Evolutionary conservation across 2,797 vertebrate species (phyloP).

Genomic region (Crenuchus spilurus): DNA sequence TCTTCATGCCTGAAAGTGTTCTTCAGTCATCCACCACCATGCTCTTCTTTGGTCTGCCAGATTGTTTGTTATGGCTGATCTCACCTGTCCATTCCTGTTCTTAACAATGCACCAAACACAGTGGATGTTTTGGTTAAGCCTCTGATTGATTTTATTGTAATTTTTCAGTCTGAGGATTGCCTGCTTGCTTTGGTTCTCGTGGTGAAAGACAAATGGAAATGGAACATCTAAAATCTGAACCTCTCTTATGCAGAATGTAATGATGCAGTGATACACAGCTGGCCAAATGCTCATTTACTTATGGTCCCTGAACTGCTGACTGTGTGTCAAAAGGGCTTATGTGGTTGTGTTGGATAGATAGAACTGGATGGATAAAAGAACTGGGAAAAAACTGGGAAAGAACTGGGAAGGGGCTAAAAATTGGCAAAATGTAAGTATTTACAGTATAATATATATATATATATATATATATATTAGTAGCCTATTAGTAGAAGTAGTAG

Average conservation of each 20-base stretch:
- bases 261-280: background rate
- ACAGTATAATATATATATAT: too few species aligned
- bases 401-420: too few species aligned
- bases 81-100: background rate
- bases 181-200: constrained; percentile 13
- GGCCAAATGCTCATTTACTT: background rate
- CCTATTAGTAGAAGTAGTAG: too few species aligned
- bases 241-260: background rate
- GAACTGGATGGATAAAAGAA: too few species aligned
- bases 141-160: background rate
- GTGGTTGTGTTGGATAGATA: background rate
- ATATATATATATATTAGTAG: too few species aligned
- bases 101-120: background rate
- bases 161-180: background rate
- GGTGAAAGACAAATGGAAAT: background rate
- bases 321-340: too few species aligned
- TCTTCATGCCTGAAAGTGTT: too few species aligned
- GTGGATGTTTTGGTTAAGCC: background rate
- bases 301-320: background rate
- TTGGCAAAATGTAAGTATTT: too few species aligned
- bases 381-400: too few species aligned
- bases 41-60: background rate
- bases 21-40: too few species aligned
- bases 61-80: background rate
- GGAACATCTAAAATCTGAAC: background rate